Percentiles rank a stretch among this genome's conserved stretches.
phyloP scores from a whole-genome alignment of 2,888 invertebrate species.

The Ypsolopha scabrella region DNA sequence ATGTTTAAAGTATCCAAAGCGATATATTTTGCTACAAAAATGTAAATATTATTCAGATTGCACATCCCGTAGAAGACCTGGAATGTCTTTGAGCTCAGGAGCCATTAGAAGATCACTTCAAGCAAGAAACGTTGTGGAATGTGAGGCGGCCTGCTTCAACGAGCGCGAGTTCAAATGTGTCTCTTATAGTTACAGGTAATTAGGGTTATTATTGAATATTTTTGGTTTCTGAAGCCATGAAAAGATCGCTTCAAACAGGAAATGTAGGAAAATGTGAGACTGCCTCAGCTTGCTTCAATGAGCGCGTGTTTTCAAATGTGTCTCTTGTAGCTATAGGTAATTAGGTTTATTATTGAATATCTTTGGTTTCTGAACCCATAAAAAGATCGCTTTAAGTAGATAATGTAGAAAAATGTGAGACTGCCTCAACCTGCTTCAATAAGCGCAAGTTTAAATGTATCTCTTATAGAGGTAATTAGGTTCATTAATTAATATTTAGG shows the following conservation, averaged over 20 bases:
- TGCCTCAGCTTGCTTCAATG: too few relatives aligned
- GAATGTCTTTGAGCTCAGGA: conserved; percentile 78
- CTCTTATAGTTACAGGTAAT: conserved; percentile 82
- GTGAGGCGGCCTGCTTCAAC: conserved; percentile 79
- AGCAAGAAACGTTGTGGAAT: conserved; percentile 79
- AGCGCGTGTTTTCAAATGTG: too few relatives aligned
- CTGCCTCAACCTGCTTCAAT: conserved; percentile 77
- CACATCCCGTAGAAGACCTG: conserved; percentile 79
- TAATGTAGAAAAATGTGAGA: too few relatives aligned
- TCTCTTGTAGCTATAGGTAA: too few relatives aligned
- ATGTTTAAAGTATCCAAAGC: too few relatives aligned
- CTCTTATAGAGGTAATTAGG: conserved; percentile 83
- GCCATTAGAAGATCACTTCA: conserved; percentile 75
- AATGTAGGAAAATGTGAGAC: too few relatives aligned
- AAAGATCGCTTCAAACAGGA: too few relatives aligned
- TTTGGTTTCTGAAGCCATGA: too few relatives aligned
- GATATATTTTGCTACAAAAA: not conserved
- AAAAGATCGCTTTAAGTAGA: conserved; percentile 74
- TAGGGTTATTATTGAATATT: too few relatives aligned
- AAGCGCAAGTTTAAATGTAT: conserved; percentile 80
- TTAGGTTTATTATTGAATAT: too few relatives aligned
- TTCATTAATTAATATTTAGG: too few relatives aligned
- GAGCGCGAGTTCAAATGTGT: conserved; percentile 80
- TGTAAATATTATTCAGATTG: conserved; percentile 70
- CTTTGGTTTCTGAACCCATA: conserved; percentile 76